A percentile compares a stretch with the other conserved stretches of the same genome.
These are phyloP conservation scores for Hystrix brachyura DNA, from an alignment of 2,113 vertebrate species.

Conservation along the genomic window DNA sequence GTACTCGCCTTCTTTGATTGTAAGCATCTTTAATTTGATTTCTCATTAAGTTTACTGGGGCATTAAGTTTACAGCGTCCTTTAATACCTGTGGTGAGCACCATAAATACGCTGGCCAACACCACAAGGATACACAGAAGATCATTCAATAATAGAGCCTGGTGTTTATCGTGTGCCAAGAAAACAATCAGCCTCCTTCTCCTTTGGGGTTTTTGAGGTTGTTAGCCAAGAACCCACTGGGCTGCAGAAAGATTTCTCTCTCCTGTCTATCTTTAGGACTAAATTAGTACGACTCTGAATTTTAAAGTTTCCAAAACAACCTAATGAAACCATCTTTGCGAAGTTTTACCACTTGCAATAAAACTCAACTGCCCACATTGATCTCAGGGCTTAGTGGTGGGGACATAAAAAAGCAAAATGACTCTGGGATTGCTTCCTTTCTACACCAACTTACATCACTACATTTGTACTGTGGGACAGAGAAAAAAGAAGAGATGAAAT, in stretches of 20 bases:
- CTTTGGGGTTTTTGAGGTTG: constrained; percentile 30
- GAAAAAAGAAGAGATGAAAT: neutral
- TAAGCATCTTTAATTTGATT: constrained; percentile 57
- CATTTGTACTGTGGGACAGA: neutral
- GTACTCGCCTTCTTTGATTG: constrained; percentile 21
- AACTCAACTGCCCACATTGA: neutral
- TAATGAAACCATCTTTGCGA: neutral
- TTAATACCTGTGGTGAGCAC: constrained; percentile 50
- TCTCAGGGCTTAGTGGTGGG: neutral
- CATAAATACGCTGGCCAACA: neutral
- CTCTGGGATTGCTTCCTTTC: neutral
- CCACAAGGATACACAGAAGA: constrained; percentile 13
- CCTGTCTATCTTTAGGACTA: constrained; percentile 24
- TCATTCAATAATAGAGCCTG: neutral
- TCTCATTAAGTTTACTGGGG: constrained; percentile 60
- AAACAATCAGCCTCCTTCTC: constrained; percentile 51
- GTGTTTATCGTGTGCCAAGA: constrained; percentile 30
- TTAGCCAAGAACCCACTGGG: neutral
- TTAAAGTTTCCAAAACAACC: constrained; percentile 36
- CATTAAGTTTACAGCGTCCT: constrained; percentile 61
- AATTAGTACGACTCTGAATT: constrained; percentile 44
- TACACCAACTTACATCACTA: neutral
- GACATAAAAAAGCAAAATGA: neutral
- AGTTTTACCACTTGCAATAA: constrained; percentile 54
- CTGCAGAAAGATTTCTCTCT: constrained; percentile 33